Evolutionary conservation across 23 tunicate species (phyloP), one percentile per base, ranked within the genome.

Genomic region (Clavelina lepadiformis): DNA sequence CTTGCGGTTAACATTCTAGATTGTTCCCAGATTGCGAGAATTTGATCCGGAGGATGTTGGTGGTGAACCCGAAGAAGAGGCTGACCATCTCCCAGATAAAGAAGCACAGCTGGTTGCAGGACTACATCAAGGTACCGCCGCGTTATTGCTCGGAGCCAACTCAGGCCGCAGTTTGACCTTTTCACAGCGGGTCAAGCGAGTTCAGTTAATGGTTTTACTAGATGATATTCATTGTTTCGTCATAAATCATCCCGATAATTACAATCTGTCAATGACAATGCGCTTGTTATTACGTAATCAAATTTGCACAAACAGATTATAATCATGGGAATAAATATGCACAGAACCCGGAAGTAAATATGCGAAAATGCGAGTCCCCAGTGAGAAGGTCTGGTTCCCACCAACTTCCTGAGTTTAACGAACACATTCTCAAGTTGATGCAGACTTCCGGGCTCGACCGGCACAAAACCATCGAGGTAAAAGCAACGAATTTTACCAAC

Each of bases 91-190:
- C 68, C 1, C 89, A 81, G 30, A 89, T 89, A 28, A 81, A 81
- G 41, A 89, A 89, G 32, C 89, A 89, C 67, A 72, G 67, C 35
- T 89, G 97, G 97, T 53, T 89, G 97, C 91, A 89, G 38, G 54
- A 23, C n/a, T n/a, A n/a, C n/a, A n/a, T n/a, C n/a, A n/a, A n/a
- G n/a, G n/a, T n/a, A n/a, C n/a, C n/a, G n/a, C n/a, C n/a, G n/a
- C n/a, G n/a, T n/a, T n/a, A n/a, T n/a, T n/a, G n/a, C n/a, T n/a
- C n/a, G n/a, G n/a, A n/a, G n/a, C n/a, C n/a, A n/a, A n/a, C n/a
- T n/a, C n/a, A n/a, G n/a, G n/a, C n/a, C n/a, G n/a, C n/a, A n/a
- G n/a, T n/a, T n/a, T n/a, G n/a, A n/a, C n/a, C n/a, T n/a, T n/a
- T n/a, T n/a, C n/a, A n/a, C n/a, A n/a, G n/a, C n/a, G n/a, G n/a